phyloP scores from a whole-genome alignment of 2,113 vertebrate genomes.

The Ailuropoda melanoleuca region DNA sequence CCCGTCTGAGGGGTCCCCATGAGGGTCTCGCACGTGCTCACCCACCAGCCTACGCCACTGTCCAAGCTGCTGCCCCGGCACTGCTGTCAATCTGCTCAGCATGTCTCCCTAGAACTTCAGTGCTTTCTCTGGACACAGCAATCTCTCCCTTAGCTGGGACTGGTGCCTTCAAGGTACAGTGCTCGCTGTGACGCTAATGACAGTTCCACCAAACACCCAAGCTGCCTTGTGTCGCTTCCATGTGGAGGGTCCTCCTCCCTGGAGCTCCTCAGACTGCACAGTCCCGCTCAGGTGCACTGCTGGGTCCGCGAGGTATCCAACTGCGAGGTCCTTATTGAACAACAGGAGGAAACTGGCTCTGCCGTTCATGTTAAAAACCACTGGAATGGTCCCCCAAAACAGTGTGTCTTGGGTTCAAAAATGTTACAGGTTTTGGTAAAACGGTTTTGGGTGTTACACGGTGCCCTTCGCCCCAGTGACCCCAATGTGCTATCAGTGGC shows the following conservation, averaged over 20 bases:
- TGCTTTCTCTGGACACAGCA: neutral
- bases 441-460: neutral
- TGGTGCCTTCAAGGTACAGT: neutral
- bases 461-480: neutral
- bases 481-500: neutral
- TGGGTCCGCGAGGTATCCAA: neutral
- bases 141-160: neutral
- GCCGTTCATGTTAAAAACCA: neutral
- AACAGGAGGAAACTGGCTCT: neutral
- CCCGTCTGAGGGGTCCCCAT: neutral
- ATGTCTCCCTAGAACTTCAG: neutral
- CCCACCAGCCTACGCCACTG: neutral
- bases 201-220: neutral
- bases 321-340: neutral
- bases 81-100: neutral
- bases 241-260: neutral
- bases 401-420: neutral
- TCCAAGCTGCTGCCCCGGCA: rapidly evolving
- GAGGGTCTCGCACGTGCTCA: neutral
- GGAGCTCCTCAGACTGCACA: neutral
- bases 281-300: neutral
- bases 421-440: neutral
- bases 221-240: neutral
- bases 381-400: neutral
- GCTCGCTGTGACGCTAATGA: neutral